These are phyloP conservation scores for Autographa gamma DNA, from an alignment of 2,888 invertebrate genomes.

Conservation along the genomic window DNA sequence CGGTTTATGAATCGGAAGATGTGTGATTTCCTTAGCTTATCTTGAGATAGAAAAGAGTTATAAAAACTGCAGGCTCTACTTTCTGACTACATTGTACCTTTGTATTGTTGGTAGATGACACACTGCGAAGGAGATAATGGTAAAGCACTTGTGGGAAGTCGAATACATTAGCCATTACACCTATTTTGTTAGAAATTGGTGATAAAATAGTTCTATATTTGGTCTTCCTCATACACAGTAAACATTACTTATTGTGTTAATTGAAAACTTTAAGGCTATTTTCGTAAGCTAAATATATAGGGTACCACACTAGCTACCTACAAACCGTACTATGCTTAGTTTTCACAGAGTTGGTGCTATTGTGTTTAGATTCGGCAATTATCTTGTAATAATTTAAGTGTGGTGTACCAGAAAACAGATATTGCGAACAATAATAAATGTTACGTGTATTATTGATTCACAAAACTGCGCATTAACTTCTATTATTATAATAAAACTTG, in stretches of 20 bases:
- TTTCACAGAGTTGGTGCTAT: too few species aligned
- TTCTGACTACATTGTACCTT: slow-evolving; percentile 1
- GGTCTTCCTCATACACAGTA: too few species aligned
- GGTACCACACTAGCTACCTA: too few species aligned
- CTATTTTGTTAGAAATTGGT: too few species aligned
- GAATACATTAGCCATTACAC: too few species aligned
- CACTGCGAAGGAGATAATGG: neutral
- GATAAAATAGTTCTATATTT: too few species aligned
- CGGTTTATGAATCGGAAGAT: neutral
- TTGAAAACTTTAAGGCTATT: too few species aligned
- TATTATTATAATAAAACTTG: slow-evolving; percentile 28
- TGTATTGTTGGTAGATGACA: neutral
- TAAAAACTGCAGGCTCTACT: neutral
- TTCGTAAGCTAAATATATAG: too few species aligned
- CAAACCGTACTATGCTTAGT: too few species aligned
- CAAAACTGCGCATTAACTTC: slow-evolving; percentile 9
- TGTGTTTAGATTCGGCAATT: too few species aligned
- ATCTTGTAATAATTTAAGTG: neutral
- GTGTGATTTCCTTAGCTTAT: slow-evolving; percentile 3
- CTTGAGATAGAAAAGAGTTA: neutral
- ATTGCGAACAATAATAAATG: neutral
- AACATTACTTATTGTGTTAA: too few species aligned
- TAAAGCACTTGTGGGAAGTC: neutral
- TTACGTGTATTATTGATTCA: neutral
- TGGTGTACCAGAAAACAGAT: neutral